phyloP scores from a whole-genome alignment of 37 sponge, comb jelly and placozoan species.

The Haliclona indistincta region DNA sequence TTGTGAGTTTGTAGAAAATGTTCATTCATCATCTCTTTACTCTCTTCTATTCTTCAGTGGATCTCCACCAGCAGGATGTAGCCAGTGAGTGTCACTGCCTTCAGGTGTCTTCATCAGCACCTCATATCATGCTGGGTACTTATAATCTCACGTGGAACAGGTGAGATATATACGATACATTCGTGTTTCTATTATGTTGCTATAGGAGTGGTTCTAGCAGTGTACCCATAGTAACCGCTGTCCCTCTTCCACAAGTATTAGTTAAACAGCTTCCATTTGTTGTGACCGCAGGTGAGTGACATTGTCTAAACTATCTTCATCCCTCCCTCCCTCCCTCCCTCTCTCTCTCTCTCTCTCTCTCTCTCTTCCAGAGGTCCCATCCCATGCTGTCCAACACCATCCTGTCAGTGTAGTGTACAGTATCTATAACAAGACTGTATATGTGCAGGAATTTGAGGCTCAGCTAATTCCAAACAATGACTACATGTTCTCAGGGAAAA shows the following conservation, averaged over 20 bases:
- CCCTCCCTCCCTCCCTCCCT: constrained; percentile 2
- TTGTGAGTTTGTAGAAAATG: constrained; percentile 1
- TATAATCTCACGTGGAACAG: not conserved
- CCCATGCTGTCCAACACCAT: constrained; percentile 31
- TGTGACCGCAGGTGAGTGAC: constrained; percentile 37
- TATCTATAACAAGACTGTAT: constrained; percentile 61
- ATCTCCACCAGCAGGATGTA: constrained; percentile 29
- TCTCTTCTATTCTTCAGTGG: constrained; percentile 16
- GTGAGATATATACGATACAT: no score
- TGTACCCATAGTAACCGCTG: constrained; percentile 5
- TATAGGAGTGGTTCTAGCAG: not conserved
- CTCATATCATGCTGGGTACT: not conserved
- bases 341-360: not conserved
- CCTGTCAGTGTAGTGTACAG: constrained; percentile 37
- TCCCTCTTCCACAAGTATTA: constrained; percentile 27
- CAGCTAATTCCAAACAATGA: constrained; percentile 65
- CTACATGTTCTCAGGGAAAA: constrained; percentile 85
- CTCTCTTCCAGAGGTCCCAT: constrained; percentile 37
- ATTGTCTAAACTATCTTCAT: not conserved
- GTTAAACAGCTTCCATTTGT: constrained; percentile 14
- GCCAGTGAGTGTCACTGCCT: constrained; percentile 42
- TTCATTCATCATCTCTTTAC: not conserved
- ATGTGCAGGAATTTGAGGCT: constrained; percentile 89
- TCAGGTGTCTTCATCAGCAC: not conserved
- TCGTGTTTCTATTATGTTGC: no score